These are phyloP conservation scores for Trachops cirrhosus DNA, from an alignment of 2,797 vertebrate species.

Conservation along the genomic window DNA sequence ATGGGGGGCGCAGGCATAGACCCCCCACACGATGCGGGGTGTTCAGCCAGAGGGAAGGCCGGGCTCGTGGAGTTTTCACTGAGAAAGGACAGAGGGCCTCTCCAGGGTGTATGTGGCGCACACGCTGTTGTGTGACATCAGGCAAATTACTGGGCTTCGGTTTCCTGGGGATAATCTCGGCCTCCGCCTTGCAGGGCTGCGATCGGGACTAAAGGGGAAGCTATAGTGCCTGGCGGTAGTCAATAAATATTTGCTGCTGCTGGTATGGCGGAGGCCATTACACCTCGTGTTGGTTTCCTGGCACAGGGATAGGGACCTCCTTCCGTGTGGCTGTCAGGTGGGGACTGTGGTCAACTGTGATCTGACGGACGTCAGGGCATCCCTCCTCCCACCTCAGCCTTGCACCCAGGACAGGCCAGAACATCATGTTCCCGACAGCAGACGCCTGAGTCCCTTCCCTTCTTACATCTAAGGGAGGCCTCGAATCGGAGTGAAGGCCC, in stretches of 20 bases:
- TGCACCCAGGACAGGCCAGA: neutral
- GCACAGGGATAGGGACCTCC: neutral
- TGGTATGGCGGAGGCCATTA: neutral
- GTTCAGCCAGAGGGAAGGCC: neutral
- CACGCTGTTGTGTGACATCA: neutral
- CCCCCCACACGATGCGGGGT: fast-evolving
- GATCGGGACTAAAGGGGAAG: neutral
- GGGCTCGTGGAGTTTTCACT: neutral
- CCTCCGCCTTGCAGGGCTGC: neutral
- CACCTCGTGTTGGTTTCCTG: neutral
- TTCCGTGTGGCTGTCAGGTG: neutral
- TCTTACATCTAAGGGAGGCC: neutral
- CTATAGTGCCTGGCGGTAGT: neutral
- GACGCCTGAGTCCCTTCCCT: neutral
- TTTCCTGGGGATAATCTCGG: neutral
- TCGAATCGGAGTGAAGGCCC: neutral
- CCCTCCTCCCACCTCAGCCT: neutral
- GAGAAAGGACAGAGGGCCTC: neutral
- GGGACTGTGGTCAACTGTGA: neutral
- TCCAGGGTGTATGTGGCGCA: neutral
- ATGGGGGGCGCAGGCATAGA: fast-evolving
- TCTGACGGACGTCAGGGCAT: neutral
- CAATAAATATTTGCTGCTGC: neutral
- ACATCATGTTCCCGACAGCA: fast-evolving
- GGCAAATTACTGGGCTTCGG: neutral